Base-by-base conservation (phyloP, 2,113 vertebrate species). In the Syrmaticus mikado region DNA sequence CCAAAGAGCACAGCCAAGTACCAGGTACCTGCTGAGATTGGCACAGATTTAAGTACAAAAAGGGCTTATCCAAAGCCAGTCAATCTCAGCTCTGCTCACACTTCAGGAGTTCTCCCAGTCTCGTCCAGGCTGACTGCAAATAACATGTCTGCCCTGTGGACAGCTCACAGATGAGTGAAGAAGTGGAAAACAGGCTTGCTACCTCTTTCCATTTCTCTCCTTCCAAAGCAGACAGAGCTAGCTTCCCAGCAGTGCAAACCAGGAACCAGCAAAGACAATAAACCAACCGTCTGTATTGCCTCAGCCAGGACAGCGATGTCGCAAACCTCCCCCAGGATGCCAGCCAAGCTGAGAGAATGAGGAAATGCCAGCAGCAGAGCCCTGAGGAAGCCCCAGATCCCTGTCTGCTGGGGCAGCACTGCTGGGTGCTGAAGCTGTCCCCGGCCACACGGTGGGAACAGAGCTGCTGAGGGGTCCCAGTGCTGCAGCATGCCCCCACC, bases 21-120 rank as follows among this genome's bases (percentile, higher is more conserved):
- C 72, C 41, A 32, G 4, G 50, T 89, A 88, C 91, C 58, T 94
- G 81, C 11, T 91, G 76, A 34, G 87, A 83, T 67, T 75, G 50
- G 87, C 89, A 78, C 34, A 86, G 78, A 93, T 95, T 92, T 82
- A 83, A 85, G 55, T 36, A 88, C 77, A 18, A 83, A 92, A 88
- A 94, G 38, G 62, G 83, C 65, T 97, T 94, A 96, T 87, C 64
- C 75, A 92, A 96, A 97, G 92, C 86, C 46, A 50, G 79, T 92
- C 95, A 80, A 85, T 30, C 34, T 45, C 13, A 67, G 78, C 75
- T 84, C n/a, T 13, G 25, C 50, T 67, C 58, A 73, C 38, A 41
- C 80, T 92, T 73, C 67, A 83, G 58, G 60, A 94, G 50, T 72
- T 12, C 20, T 82, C 87, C 46, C 46, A 52, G 55, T 52, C 66